Base-by-base conservation (phyloP, 2,797 vertebrate species). In the Hemibagrus guttatus region DNA sequence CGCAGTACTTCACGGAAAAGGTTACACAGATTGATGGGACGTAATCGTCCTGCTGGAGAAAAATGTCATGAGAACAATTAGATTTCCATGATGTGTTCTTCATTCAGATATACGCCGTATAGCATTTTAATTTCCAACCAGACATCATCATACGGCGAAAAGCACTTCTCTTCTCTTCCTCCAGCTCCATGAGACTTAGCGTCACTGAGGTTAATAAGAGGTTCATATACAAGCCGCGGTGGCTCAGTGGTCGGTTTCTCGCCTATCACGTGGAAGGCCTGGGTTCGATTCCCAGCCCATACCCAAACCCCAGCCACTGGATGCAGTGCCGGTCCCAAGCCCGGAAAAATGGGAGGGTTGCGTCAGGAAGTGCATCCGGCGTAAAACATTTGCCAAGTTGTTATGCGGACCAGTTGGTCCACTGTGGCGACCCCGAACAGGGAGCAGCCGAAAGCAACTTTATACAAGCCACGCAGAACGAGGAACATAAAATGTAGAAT, bases 51-150 rank as follows among this genome's bases (percentile, higher is more conserved):
- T 87, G 91, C 92, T 91, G 92, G 93, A 91, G 91, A 95, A 95
- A 94, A 95, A 95, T 95, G 94, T 95, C 95, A 95, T 93, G 95
- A 94, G 93, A 94, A 95, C 94, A 95, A 95, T 95, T 94, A 95
- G 94, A 94, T 94, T 94, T 94, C 91, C 93, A 93, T 91, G 76
- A 79, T 39, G 78, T 61, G 58, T 93, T 93, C 93, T 95, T 94
- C 93, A 93, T 93, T 85, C 61, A 94, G 94, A 95, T 95, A 94
- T 49, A 49, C 46, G 93, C 89, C 87, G 91, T 89, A 89, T 87
- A 92, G 91, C 93, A 92, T 95, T 96, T 96, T 95, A 95, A 95
- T 96, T 96, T 95, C 94, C 95, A 95, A 94, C 95, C 94, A 93
- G 93, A 95, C 94, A 94, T 95, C 94, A 95, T 95, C 95, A 95